Percentiles rank a stretch among this genome's conserved stretches.
phyloP scores from a whole-genome alignment of 2,797 vertebrate species.

The Falco cherrug region DNA sequence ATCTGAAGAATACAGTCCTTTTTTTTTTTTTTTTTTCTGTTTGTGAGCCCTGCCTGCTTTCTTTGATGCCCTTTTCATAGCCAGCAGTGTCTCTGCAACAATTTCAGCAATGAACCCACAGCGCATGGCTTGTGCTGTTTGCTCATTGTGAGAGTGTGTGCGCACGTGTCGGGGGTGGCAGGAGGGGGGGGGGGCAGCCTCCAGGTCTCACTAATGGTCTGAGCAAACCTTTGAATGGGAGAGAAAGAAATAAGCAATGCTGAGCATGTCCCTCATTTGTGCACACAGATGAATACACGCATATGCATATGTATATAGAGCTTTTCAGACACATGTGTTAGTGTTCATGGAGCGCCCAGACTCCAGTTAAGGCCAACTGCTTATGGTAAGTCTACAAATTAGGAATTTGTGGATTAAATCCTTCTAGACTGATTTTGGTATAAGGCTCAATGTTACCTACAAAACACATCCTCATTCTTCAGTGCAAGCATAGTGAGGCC shows the following conservation, averaged over 20 bases:
- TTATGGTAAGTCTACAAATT: neutral
- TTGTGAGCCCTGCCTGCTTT: neutral
- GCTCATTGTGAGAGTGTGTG: neutral
- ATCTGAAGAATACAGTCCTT: neutral
- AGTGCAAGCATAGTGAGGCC: no score
- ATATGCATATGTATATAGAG: neutral
- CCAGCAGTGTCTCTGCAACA: neutral
- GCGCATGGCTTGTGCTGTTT: neutral
- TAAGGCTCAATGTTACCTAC: neutral
- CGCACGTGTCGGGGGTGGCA: fast-evolving
- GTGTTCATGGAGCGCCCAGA: neutral
- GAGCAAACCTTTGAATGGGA: neutral
- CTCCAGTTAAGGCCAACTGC: neutral
- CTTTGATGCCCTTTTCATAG: neutral
- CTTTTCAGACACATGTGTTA: neutral
- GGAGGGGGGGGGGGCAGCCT: neutral
- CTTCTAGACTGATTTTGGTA: neutral
- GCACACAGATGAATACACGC: neutral
- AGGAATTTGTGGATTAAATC: neutral
- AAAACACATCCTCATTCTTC: neutral
- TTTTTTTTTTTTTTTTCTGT: neutral
- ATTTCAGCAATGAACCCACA: fast-evolving
- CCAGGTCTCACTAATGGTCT: neutral
- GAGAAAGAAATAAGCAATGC: neutral
- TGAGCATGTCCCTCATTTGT: neutral